A percentile compares a stretch with the other conserved stretches of the same genome.
Conservation (phyloP, 1,140 invertebrate genomes). For the Notospermus geniculatus region DNA sequence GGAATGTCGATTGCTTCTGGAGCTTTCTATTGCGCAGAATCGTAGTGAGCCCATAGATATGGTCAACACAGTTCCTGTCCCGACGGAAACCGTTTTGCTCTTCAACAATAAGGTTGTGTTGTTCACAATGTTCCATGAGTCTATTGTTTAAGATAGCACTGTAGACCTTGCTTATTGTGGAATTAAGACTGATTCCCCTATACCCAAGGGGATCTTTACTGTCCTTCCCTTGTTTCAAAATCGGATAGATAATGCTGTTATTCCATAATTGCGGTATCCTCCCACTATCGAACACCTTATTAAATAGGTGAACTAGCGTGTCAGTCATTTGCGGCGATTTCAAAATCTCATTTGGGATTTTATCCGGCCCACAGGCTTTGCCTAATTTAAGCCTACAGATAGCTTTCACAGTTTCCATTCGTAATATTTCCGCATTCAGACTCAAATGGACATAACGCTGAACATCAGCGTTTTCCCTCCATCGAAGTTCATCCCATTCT, state of each 20-base stretch:
- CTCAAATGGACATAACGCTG: background rate
- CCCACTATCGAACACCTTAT: background rate
- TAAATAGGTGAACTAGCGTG: background rate
- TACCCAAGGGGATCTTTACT: slow-evolving; percentile 13
- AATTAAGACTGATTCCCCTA: slow-evolving; percentile 14
- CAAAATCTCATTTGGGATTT: slow-evolving; percentile 5
- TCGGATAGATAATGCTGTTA: slow-evolving; percentile 16
- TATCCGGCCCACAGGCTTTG: background rate
- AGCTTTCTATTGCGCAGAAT: slow-evolving; percentile 20
- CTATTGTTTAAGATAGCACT: slow-evolving; percentile 23
- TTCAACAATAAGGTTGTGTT: slow-evolving; percentile 17
- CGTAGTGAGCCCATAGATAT: slow-evolving; percentile 14
- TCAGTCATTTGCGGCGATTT: background rate
- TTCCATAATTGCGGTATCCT: slow-evolving; percentile 13
- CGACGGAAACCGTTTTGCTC: slow-evolving; percentile 23
- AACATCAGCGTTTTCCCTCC: background rate
- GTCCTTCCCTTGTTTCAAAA: slow-evolving; percentile 15
- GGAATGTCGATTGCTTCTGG: slow-evolving; percentile 13
- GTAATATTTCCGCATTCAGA: background rate
- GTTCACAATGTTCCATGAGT: slow-evolving; percentile 11
- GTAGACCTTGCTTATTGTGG: slow-evolving; percentile 19
- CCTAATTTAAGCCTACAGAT: background rate
- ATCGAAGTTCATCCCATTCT: background rate
- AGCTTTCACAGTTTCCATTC: slow-evolving; percentile 6
- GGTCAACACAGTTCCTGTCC: slow-evolving; percentile 20